Base-by-base conservation (phyloP, 2,797 vertebrate species). In the Lithobates sylvaticus region DNA sequence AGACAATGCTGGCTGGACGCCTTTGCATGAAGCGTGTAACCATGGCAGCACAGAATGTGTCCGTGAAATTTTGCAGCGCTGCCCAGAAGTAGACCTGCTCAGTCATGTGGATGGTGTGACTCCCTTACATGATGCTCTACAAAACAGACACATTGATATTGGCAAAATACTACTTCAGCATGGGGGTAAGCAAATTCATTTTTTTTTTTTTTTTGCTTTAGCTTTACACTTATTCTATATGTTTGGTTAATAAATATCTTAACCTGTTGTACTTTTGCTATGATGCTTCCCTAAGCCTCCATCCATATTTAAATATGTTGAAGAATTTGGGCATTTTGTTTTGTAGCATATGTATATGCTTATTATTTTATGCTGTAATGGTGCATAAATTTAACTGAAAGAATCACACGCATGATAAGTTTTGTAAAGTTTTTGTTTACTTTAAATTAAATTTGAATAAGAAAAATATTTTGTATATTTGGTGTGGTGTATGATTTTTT, bases 1-100 rank as follows among this genome's bases (percentile, higher is more conserved):
- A 99, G 97, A 99, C 94, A 93, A 98, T 89, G 97, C 95, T 90
- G 98, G 98, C 92, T 99, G 98, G 98, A 98, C 97, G 7, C 97
- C 98, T 87, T 94, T 99, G 90, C 98, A 99, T 90, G 98, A 99
- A 95, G 98, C 97, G 27, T 99, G 97, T 95, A 98, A 98, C 95
- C 97, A 99, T 91, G 98, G 98, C 91, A 98, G 96, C 95, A 93
- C 92, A 69, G 95, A 94, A 65, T 98, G 97, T 91, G 97, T 98
- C 92, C 94, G 89, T 91, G 97, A 96, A 91, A 95, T 99, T 94
- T 94, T 99, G 88, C 94, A 91, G 47, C 95, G 95, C 89, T 96
- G 91, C 91, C 97, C 97, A 72, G 90, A 94, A 91, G 97, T 97
- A 81, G 91, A 96, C 91, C 93, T 99, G 88, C 93, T 95, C 90